A percentile compares a stretch with the other conserved stretches of the same genome.
Conservation (phyloP, 64 coral and sea anemone species). For the Dendronephthya gigantea region DNA sequence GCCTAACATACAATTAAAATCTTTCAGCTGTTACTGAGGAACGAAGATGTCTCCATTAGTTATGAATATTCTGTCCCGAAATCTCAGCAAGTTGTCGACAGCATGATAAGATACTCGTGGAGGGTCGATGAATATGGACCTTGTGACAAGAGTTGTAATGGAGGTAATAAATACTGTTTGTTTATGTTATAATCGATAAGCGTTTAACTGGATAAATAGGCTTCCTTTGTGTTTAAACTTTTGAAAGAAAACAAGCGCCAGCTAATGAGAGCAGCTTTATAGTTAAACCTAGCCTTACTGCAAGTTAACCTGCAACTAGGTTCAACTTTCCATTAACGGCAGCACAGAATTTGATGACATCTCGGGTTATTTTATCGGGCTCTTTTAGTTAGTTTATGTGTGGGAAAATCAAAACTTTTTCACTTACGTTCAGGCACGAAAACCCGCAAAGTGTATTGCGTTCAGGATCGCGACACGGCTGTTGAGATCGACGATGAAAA, state of each 20-base stretch:
- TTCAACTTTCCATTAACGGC: too few relatives aligned
- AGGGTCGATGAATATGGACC: constrained; percentile 37
- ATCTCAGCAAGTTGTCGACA: constrained; percentile 32
- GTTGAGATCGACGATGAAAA: background rate
- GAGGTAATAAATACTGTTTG: constrained; percentile 31
- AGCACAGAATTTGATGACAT: too few relatives aligned
- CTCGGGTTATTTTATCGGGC: too few relatives aligned
- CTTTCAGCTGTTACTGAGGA: constrained; percentile 44
- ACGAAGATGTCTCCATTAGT: constrained; percentile 22
- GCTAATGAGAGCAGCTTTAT: too few relatives aligned
- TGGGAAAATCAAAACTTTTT: background rate
- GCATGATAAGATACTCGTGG: constrained; percentile 37
- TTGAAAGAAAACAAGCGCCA: too few relatives aligned
- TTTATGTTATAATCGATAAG: background rate
- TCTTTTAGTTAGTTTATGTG: background rate
- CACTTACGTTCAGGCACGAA: constrained; percentile 12
- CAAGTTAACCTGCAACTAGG: too few relatives aligned
- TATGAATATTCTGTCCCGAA: constrained; percentile 73
- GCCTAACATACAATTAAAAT: background rate
- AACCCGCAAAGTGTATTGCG: background rate
- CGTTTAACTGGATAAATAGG: too few relatives aligned
- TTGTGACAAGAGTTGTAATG: constrained; percentile 53
- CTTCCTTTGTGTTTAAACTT: too few relatives aligned
- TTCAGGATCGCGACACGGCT: constrained; percentile 1
- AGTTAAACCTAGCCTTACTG: too few relatives aligned